Evolutionary conservation across 2,888 invertebrate genomes (phyloP), one percentile per base, ranked within the genome.

Genomic region (Zaprionus obscuricornis): DNA sequence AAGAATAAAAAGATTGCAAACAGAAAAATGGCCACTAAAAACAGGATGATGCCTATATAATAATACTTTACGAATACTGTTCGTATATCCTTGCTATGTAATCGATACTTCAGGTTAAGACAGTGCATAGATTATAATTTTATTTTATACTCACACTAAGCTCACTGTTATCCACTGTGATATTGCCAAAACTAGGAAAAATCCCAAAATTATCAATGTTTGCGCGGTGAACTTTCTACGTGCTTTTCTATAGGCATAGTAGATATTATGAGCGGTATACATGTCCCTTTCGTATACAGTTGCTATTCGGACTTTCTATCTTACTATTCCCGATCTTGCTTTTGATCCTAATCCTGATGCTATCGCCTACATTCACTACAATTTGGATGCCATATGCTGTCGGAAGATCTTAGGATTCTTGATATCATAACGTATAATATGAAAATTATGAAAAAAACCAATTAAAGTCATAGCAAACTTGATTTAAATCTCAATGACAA

Each of bases 111-210:
- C n/a, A n/a, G n/a, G n/a, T n/a, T n/a, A n/a, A n/a, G n/a, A n/a
- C n/a, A n/a, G n/a, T n/a, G n/a, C n/a, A n/a, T n/a, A n/a, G n/a
- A n/a, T n/a, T n/a, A n/a, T n/a, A n/a, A n/a, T n/a, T n/a, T n/a
- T n/a, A n/a, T n/a, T n/a, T 2, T 17, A 2, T 3, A 74, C 79
- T 71, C 43, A 74, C 74, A 56, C 2, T 1, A 50, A 7, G 7
- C 10, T n/a, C 22, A 71, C 20, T 2, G 49, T 0, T 1, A 37
- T 1, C 74, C 79, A 74, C 22, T 71, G 79, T 0, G 2, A 1
- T 0, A 78, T 3, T 2, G 63, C 67, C 37, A 71, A 0, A 0
- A 42, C 0, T 6, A 72, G 26, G 54, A 49, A 72, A 11, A 50
- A 0, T 1, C 11, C 0, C n/a, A 70, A 31, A 27, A 58, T 8